These are phyloP conservation scores for Watsonalla cultraria DNA, from an alignment of 2,888 invertebrate species.

Conservation along the genomic window DNA sequence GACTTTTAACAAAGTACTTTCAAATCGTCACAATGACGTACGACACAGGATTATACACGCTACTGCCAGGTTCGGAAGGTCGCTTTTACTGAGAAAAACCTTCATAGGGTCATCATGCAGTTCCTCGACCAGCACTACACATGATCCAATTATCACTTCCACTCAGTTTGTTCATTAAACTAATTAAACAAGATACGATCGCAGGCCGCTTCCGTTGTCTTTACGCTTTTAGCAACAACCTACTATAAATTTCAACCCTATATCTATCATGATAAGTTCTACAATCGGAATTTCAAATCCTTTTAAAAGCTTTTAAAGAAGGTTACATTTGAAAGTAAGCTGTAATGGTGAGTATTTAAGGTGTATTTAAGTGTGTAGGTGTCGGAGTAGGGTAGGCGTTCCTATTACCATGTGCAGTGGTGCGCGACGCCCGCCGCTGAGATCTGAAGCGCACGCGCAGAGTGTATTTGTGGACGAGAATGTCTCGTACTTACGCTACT, in stretches of 20 bases:
- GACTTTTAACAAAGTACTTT: too few species aligned
- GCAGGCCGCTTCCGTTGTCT: constrained; percentile 52
- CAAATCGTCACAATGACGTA: too few species aligned
- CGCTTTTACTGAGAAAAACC: too few species aligned
- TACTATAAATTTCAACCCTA: constrained; percentile 17
- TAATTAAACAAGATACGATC: constrained; percentile 64
- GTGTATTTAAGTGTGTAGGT: constrained; percentile 10
- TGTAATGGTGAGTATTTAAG: background rate
- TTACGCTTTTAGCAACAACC: constrained; percentile 36
- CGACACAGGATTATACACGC: too few species aligned
- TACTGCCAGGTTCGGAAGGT: too few species aligned
- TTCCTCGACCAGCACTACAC: constrained; percentile 34
- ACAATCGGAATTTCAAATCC: constrained; percentile 10
- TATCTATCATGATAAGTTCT: background rate
- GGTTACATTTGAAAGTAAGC: constrained; percentile 7
- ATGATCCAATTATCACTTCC: constrained; percentile 66
- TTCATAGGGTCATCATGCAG: constrained; percentile 3
- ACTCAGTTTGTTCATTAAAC: constrained; percentile 66
- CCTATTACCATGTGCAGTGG: constrained; percentile 58
- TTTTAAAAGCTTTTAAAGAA: constrained; percentile 4
- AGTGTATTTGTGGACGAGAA: constrained; percentile 49
- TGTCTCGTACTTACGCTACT: background rate
- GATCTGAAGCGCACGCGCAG: constrained; percentile 54
- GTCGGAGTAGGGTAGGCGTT: constrained; percentile 53
- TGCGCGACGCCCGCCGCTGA: constrained; percentile 73